A percentile compares a stretch with the other conserved stretches of the same genome.
phyloP scores from a whole-genome alignment of 2,888 invertebrate species.

The Sarcophaga variegata region DNA sequence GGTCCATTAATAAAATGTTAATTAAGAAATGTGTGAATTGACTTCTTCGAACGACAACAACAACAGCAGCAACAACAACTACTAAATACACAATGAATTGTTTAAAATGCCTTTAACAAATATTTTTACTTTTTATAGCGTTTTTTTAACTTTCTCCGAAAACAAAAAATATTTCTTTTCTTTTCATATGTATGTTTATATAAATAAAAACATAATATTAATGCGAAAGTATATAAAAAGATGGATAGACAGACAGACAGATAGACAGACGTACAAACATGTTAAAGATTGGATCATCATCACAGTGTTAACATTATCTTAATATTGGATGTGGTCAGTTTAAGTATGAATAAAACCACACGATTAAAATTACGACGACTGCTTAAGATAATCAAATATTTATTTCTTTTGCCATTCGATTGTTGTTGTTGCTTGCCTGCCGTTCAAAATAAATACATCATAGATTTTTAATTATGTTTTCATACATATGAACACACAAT shows the following conservation, averaged over 20 bases:
- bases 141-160: constrained; percentile 20
- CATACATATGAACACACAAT: background rate
- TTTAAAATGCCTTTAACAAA: background rate
- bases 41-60: background rate
- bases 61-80: background rate
- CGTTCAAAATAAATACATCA: constrained; percentile 20
- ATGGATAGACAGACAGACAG: background rate
- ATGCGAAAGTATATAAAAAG: background rate
- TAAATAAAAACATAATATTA: background rate
- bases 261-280: background rate
- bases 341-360: background rate
- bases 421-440: background rate
- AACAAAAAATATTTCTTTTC: background rate
- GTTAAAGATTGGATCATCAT: background rate
- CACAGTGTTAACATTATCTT: background rate
- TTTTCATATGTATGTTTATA: background rate
- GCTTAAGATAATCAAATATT: constrained; percentile 9
- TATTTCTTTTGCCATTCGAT: background rate
- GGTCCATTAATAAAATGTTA: background rate
- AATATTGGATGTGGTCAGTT: constrained; percentile 16
- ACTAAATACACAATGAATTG: background rate
- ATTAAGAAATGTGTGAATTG: background rate
- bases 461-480: constrained; percentile 52
- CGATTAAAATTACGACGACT: background rate
- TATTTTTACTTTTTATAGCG: background rate